Conservation (phyloP, 2,888 invertebrate genomes). For the Agriopis leucophaearia region DNA sequence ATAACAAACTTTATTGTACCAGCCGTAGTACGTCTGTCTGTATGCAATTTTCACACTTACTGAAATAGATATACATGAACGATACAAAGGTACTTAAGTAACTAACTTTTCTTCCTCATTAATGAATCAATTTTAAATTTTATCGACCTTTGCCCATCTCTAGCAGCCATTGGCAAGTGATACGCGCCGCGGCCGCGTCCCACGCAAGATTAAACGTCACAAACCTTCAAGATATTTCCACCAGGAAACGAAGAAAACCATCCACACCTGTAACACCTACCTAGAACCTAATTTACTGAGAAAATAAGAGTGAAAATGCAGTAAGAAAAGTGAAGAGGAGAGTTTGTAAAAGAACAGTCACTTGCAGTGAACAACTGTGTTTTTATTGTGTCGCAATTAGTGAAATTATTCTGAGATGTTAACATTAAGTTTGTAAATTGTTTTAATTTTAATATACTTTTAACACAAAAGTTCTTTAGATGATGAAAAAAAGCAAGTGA, state of each 20-base stretch:
- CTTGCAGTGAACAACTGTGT: slow-evolving; percentile 67
- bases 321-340: slow-evolving; percentile 20
- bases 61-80: too few relatives aligned
- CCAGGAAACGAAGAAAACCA: slow-evolving; percentile 56
- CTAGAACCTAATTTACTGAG: slow-evolving; percentile 47
- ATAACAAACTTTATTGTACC: too few relatives aligned
- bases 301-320: slow-evolving; percentile 51
- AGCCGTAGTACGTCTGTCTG: too few relatives aligned
- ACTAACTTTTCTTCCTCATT: not conserved
- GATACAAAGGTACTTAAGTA: too few relatives aligned
- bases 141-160: slow-evolving; percentile 54
- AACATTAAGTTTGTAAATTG: slow-evolving; percentile 36
- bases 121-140: slow-evolving; percentile 5
- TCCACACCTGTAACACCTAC: slow-evolving; percentile 49
- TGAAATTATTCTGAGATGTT: slow-evolving; percentile 48
- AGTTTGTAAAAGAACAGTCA: slow-evolving; percentile 63
- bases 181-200: slow-evolving; percentile 80
- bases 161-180: slow-evolving; percentile 73
- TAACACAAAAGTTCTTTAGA: too few relatives aligned
- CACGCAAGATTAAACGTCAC: slow-evolving; percentile 86
- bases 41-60: too few relatives aligned
- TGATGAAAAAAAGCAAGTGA: too few relatives aligned
- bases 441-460: slow-evolving; percentile 20
- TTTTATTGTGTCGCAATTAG: slow-evolving; percentile 64
- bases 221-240: slow-evolving; percentile 76